Conservation (phyloP, 2,797 vertebrate genomes). For the Hydrocynus forskahlii region DNA sequence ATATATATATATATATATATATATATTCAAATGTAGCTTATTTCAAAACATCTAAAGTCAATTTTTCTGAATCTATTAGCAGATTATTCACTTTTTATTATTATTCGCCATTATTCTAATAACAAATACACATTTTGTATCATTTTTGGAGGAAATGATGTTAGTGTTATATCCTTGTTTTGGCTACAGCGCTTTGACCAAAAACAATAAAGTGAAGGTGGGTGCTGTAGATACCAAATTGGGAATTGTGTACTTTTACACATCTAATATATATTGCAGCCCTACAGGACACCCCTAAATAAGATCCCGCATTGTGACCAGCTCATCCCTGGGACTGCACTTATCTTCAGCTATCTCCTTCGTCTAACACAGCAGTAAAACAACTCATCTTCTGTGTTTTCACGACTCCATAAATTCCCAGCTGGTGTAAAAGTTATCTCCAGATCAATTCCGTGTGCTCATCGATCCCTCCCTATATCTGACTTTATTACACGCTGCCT, state of each 20-base stretch:
- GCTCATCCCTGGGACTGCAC: not conserved
- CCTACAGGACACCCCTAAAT: not conserved
- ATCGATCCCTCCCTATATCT: conserved; percentile 40
- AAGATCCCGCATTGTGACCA: not conserved
- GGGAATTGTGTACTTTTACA: not conserved
- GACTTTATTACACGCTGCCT: conserved; percentile 42
- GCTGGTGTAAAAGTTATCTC: conserved; percentile 47
- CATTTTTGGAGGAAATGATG: no score
- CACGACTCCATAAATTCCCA: conserved; percentile 52
- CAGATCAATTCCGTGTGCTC: conserved; percentile 42
- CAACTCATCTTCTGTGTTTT: conserved; percentile 43
- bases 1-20: no score
- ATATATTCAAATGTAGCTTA: no score
- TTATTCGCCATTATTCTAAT: no score
- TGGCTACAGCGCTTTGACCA: no score
- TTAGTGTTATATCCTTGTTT: no score
- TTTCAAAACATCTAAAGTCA: no score
- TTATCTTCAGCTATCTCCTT: not conserved
- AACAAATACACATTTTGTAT: no score
- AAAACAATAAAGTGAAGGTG: not conserved
- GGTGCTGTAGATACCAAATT: not conserved
- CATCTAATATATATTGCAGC: not conserved
- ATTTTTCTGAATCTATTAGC: no score
- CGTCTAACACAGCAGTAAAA: conserved; percentile 30
- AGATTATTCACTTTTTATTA: no score